Base-by-base conservation (phyloP, 2,113 vertebrate species). In the Varanus salvator region DNA sequence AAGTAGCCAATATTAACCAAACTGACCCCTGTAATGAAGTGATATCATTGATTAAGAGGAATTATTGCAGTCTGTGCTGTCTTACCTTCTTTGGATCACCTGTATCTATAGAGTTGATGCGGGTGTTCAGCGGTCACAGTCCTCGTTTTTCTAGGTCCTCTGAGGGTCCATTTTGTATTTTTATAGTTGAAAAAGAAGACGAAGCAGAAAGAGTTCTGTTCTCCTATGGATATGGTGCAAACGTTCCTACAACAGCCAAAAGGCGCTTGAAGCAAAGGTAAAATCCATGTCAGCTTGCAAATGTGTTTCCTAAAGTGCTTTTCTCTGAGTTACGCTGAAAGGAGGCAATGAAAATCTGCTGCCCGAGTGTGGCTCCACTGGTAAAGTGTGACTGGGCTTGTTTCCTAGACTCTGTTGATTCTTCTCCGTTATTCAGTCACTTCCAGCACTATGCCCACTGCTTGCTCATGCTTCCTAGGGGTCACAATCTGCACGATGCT, bases 141-240 rank as follows among this genome's bases (percentile, higher is more conserved):
- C 4, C 14, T 88, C 92, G 88, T 60, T 93, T 27, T 88, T 52
- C 38, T 38, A 54, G 14, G 34, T 78, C 8, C 77, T 69, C n/a
- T 89, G 8, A 78, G 44, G 17, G 9, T 54, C 72, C 27, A 23
- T 74, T 93, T 93, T 90, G 88, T 90, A 92, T 94, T 92, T 97
- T 96, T 94, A 48, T 95, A 99, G 99, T 99, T 97, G 98, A 98
- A 95, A 96, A 98, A 95, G 98, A 99, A 96, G 97, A 97, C 68
- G 99, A 99, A 86, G 98, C 99, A 84, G 99, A 99, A 97, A 98
- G 98, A 89, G 97, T 99, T 93, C 97, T 99, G 68, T 99, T 98
- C 95, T 99, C 99, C 0, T 99, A 99, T 23, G 99, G 99, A 17
- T 99, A 99, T n/a, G 99, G 99, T 87, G 99, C 99, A 85, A 99